These are phyloP conservation scores for Antechinus flavipes DNA, from an alignment of 2,113 vertebrate genomes.

Conservation along the genomic window DNA sequence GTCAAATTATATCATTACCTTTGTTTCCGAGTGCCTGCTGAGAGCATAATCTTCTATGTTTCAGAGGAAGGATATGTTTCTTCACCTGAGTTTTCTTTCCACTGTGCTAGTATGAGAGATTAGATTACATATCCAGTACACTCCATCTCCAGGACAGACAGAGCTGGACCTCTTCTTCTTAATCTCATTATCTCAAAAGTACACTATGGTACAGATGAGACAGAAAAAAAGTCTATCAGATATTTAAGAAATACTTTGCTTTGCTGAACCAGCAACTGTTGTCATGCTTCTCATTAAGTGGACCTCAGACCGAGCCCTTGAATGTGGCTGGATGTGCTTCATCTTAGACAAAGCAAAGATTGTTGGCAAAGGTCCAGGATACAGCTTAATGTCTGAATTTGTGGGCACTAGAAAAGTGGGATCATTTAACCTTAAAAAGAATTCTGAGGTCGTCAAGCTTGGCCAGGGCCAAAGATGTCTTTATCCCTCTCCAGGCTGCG, in stretches of 20 bases:
- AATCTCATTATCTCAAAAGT: fast-evolving
- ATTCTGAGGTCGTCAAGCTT: neutral
- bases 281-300: neutral
- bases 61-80: neutral
- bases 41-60: constrained; percentile 6
- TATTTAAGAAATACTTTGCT: neutral
- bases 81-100: neutral
- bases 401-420: neutral
- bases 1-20: constrained; percentile 37
- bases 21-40: constrained; percentile 11
- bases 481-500: neutral
- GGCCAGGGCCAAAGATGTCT: neutral
- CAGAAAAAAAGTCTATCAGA: fast-evolving
- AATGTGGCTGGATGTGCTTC: fast-evolving
- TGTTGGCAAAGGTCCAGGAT: neutral
- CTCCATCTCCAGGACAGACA: fast-evolving
- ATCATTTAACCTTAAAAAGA: neutral
- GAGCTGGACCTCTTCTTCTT: fast-evolving
- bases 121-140: fast-evolving
- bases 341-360: neutral
- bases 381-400: neutral
- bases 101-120: neutral
- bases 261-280: neutral
- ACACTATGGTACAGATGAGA: fast-evolving
- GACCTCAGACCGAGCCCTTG: neutral